A percentile compares a stretch with the other conserved stretches of the same genome.
These are phyloP conservation scores for Daubentonia madagascariensis DNA, from an alignment of 2,113 vertebrate genomes.

Conservation along the genomic window DNA sequence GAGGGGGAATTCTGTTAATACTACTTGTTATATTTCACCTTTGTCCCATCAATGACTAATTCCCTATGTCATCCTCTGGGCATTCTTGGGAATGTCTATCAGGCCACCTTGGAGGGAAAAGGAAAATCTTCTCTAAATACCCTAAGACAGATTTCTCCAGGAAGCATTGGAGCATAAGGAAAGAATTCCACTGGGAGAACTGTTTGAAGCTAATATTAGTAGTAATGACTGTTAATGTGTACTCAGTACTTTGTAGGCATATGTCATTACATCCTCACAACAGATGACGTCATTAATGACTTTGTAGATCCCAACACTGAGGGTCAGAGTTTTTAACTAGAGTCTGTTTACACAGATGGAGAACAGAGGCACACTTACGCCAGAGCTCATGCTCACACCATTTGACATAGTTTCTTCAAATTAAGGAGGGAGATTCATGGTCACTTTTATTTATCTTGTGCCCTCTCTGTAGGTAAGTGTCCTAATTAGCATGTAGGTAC, in stretches of 20 bases:
- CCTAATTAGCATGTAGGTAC: background rate
- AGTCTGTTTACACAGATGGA: background rate
- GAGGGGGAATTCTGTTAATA: background rate
- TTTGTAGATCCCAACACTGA: background rate
- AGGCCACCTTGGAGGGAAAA: background rate
- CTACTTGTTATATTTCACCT: background rate
- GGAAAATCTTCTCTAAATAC: background rate
- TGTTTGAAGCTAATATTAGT: background rate
- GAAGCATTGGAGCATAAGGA: background rate
- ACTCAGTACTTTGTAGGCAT: background rate
- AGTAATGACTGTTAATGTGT: background rate
- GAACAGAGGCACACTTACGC: background rate
- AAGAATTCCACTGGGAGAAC: background rate
- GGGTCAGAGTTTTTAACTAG: background rate
- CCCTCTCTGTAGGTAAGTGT: background rate
- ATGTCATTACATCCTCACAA: background rate
- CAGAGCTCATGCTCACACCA: background rate
- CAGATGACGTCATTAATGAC: background rate
- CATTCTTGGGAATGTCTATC: background rate
- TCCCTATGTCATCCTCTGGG: background rate
- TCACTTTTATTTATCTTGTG: background rate
- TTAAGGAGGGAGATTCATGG: background rate
- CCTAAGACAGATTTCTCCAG: background rate
- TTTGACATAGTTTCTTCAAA: background rate
- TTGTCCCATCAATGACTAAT: too few relatives aligned